phyloP scores from a whole-genome alignment of 2,113 vertebrate species.

The Clinocottus analis region DNA sequence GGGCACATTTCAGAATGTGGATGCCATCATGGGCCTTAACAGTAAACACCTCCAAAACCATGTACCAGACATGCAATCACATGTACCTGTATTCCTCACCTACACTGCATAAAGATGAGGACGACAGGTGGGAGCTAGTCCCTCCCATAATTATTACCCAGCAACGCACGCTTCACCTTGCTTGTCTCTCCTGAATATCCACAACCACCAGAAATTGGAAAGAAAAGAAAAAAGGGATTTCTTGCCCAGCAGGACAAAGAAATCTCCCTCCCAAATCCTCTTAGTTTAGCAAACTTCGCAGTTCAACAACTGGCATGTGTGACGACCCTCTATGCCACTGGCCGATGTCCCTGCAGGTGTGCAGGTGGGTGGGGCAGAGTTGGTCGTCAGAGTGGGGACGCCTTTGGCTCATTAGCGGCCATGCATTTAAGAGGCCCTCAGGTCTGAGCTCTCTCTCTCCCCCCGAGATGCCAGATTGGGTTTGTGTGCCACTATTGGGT shows the following conservation, averaged over 20 bases:
- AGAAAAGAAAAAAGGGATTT: constrained; percentile 37
- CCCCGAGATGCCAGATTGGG: too few relatives aligned
- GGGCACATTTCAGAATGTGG: neutral
- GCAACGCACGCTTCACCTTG: neutral
- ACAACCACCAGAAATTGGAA: constrained; percentile 44
- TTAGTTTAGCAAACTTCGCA: constrained; percentile 46
- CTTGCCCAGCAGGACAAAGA: constrained; percentile 65
- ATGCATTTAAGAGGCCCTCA: too few relatives aligned
- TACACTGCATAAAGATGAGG: neutral
- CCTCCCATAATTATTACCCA: constrained; percentile 9
- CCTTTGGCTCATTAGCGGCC: too few relatives aligned
- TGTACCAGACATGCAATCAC: neutral
- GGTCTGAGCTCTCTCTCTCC: too few relatives aligned
- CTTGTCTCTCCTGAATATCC: constrained; percentile 31
- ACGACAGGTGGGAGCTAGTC: neutral
- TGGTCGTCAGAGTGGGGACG: too few relatives aligned
- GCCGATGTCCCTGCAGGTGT: too few relatives aligned
- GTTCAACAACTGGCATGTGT: constrained; percentile 55
- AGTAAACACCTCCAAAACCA: neutral
- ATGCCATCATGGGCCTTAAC: neutral
- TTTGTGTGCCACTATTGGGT: too few relatives aligned
- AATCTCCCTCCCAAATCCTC: constrained; percentile 52
- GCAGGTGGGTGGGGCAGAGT: too few relatives aligned
- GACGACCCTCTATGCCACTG: too few relatives aligned
- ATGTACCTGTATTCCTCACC: neutral